A percentile compares a stretch with the other conserved stretches of the same genome.
Evolutionary conservation across 2,888 invertebrate genomes (phyloP).

Genomic region (Sarcophaga variegata): DNA sequence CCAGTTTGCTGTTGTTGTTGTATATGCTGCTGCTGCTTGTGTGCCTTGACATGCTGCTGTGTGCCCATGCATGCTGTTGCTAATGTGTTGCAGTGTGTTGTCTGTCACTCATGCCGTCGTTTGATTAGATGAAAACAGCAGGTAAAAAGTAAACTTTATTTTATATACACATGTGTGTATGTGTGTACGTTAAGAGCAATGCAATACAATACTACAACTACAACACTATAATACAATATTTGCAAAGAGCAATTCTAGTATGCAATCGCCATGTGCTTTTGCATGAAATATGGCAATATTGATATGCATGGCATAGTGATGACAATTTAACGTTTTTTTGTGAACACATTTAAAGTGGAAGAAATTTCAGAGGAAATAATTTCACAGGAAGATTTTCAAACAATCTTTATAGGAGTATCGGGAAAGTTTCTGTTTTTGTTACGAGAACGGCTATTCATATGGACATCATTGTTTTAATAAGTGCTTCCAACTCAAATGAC

Average conservation of each 20-base stretch:
- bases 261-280: too few species aligned
- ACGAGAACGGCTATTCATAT: too few species aligned
- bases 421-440: too few species aligned
- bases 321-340: neutral
- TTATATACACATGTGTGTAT: neutral
- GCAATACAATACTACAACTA: too few species aligned
- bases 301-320: neutral
- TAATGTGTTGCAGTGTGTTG: neutral
- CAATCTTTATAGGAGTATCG: too few species aligned
- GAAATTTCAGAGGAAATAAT: neutral
- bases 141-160: constrained; percentile 47
- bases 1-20: constrained; percentile 44
- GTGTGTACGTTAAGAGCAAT: too few species aligned
- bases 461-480: too few species aligned
- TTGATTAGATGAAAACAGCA: constrained; percentile 24
- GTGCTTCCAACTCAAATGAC: too few species aligned
- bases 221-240: too few species aligned
- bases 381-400: too few species aligned
- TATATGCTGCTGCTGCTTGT: neutral
- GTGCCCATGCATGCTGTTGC: neutral
- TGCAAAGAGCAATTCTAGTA: too few species aligned
- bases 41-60: neutral
- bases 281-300: neutral
- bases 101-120: neutral
- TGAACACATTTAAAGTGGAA: neutral